phyloP scores from a whole-genome alignment of 2,113 vertebrate species.

The Vulpes lagopus region DNA sequence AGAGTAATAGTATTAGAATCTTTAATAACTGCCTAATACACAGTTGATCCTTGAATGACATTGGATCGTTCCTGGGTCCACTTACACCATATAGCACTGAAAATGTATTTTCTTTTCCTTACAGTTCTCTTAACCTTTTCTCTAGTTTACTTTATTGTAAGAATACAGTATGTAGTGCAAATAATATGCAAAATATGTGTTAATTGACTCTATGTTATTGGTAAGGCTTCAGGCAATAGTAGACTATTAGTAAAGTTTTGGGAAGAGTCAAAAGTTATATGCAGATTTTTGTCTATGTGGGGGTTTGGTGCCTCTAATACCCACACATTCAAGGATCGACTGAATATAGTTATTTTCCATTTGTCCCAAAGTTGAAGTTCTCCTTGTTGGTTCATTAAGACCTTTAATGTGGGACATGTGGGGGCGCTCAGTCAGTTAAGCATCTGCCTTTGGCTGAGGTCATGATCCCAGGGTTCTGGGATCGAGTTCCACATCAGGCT shows the following conservation, averaged over 20 bases:
- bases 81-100: neutral
- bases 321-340: neutral
- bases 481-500: no score
- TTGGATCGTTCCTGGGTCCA: neutral
- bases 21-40: neutral
- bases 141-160: neutral
- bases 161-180: neutral
- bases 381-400: neutral
- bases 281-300: neutral
- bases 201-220: neutral
- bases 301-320: neutral
- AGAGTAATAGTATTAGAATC: neutral
- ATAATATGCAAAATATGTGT: neutral
- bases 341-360: neutral
- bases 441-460: no score
- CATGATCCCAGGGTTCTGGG: no score
- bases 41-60: neutral
- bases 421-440: no score
- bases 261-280: neutral
- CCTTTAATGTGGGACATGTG: neutral
- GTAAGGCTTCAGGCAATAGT: neutral
- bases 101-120: neutral
- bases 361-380: constrained; percentile 22
- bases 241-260: neutral
- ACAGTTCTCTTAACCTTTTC: neutral